Conservation (phyloP, 2,113 vertebrate species). For the Marmota monax region DNA sequence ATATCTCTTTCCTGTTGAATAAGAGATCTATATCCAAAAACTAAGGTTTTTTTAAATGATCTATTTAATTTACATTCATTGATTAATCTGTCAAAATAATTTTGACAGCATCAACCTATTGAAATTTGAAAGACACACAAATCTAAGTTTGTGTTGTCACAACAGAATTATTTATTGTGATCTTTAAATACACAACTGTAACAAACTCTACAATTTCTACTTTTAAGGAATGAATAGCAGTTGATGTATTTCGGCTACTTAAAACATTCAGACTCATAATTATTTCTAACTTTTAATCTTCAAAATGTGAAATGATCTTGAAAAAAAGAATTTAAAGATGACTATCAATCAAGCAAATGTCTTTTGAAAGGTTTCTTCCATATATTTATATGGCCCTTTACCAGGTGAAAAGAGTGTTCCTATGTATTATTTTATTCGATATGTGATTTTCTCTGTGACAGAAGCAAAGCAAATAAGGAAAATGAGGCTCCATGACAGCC, state of each 20-base stretch:
- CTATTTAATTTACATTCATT: slow-evolving; percentile 50
- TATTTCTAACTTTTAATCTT: slow-evolving; percentile 49
- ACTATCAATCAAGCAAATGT: background rate
- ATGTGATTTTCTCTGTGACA: background rate
- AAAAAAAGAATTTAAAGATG: slow-evolving; percentile 23
- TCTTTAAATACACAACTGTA: slow-evolving; percentile 50
- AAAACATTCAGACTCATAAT: slow-evolving; percentile 35
- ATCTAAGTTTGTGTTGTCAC: slow-evolving; percentile 60
- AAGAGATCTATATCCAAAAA: slow-evolving; percentile 36
- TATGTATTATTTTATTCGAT: slow-evolving; percentile 18
- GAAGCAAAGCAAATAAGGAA: slow-evolving; percentile 40
- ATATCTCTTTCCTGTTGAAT: slow-evolving; percentile 42
- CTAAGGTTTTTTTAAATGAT: slow-evolving; percentile 11
- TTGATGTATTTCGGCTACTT: slow-evolving; percentile 31
- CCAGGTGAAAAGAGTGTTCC: slow-evolving; percentile 23
- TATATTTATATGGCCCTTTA: background rate
- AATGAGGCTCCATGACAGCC: background rate
- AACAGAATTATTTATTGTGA: slow-evolving; percentile 3
- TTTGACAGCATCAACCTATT: background rate
- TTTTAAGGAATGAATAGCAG: slow-evolving; percentile 51
- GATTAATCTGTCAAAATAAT: slow-evolving; percentile 40
- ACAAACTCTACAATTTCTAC: background rate
- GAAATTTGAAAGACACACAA: slow-evolving; percentile 54
- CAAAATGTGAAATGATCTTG: slow-evolving; percentile 28
- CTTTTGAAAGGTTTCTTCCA: background rate